Evolutionary conservation across 2,113 vertebrate species (phyloP), one percentile per base, ranked within the genome.

Genomic region (Callithrix jacchus): DNA sequence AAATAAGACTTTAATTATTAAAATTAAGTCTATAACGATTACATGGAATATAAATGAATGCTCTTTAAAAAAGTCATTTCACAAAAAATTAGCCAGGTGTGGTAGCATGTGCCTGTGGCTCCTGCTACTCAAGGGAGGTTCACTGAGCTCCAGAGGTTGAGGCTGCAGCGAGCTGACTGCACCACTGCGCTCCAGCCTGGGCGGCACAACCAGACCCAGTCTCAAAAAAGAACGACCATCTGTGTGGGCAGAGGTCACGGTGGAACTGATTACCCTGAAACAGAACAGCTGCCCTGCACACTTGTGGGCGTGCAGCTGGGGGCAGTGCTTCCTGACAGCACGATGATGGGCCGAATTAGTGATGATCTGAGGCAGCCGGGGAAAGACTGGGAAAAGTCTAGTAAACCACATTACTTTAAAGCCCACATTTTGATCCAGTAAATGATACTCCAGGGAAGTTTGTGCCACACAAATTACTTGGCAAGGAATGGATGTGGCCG

Each of bases 271-370:
- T 47, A 87, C 58, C 32, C 20, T 12, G 32, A 49, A 8, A 9
- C n/a, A 79, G 32, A 85, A 47, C 7, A 25, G n/a, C 5, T 0
- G 73, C n/a, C 23, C 6, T 17, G 0, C 2, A 0, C 14, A 11
- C 52, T 86, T 82, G 71, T 16, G 82, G 37, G 6, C 1, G 0
- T 17, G 20, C 35, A 21, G 30, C 58, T 84, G 16, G 13, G 52
- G 71, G 95, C 64, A 21, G 77, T 64, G 68, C 25, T 3, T 74
- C 70, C 58, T 0, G 0, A 1, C 27, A 32, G 52, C 13, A 18
- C 2, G 14, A 92, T 6, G 27, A 93, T 7, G 20, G 61, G n/a
- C 70, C 64, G 68, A 5, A 91, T 49, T 35, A 66, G 54, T 56
- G 47, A 70, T 40, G 37, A 18, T 4, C 58, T 90, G 87, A 20